Base-by-base conservation (phyloP, 2,888 invertebrate species). In the Cheiracanthium punctorium region DNA sequence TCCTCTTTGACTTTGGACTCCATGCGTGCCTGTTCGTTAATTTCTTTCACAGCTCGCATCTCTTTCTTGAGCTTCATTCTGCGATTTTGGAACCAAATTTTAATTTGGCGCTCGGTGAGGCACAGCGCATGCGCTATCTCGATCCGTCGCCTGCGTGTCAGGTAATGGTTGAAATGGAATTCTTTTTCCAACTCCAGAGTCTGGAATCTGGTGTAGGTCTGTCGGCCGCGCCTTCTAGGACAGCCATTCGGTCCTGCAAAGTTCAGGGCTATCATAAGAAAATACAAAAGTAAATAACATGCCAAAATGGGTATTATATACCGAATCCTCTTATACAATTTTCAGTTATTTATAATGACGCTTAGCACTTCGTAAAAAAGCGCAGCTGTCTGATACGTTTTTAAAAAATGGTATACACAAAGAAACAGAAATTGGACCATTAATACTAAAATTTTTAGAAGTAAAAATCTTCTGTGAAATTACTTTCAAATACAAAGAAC, bases 201-300 rank as follows among this genome's bases (percentile, higher is more conserved):
- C 94, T 98, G 98, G 94, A 98, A 98, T 93, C 98, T 95, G 89
- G 98, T 98, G 94, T 98, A 98, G 29, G 98, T 98, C 93, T 98
- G 98, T 90, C 98, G 94, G 88, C 98, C 98, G 91, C 98, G 94
- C 92, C 97, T 95, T 91, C 97, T 94, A 89, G 97, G 97, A 92
- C 97, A 97, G 88, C 97, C 97, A 92, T 98, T 98, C 84, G 98
- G 98, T 92, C 98, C 98, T 97, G 84, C 75, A 80, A 85, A 81
- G 86, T 86, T 86, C 86, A 86, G 86, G 86, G 86, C 86, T 86
- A 80, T 28, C 72, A 65, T 76, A 67, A 77, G 77, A 77, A 82
- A 77, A 48, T 77, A 82, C 75, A 82, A 86, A 52, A 32, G 58
- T 58, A 64, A 75, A 75, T 75, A 64, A 75, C 64, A 75, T 30